Evolutionary conservation across 2,888 invertebrate genomes (phyloP).

Genomic region (Venusia cambrica): DNA sequence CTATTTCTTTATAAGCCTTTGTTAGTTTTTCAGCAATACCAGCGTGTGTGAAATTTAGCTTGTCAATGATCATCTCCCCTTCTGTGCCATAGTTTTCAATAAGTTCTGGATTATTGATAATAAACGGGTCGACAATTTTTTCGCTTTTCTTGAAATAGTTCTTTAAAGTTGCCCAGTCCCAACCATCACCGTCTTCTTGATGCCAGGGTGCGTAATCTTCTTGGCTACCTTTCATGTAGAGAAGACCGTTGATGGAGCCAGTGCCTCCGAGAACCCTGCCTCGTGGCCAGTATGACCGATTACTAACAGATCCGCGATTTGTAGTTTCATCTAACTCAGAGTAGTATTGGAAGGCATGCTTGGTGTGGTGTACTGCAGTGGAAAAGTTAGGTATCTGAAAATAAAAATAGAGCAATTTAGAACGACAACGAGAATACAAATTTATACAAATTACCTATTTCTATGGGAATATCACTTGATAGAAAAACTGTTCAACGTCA

Average conservation of each 20-base stretch:
- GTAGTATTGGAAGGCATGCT: slow-evolving; percentile 57
- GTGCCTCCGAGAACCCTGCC: slow-evolving; percentile 68
- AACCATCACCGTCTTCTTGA: slow-evolving; percentile 51
- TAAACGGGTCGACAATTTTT: slow-evolving; percentile 60
- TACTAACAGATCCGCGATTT: slow-evolving; percentile 45
- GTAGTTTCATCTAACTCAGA: slow-evolving; percentile 55
- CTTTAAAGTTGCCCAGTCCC: slow-evolving; percentile 64
- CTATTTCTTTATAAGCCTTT: slow-evolving; percentile 72
- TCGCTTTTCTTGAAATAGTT: slow-evolving; percentile 68
- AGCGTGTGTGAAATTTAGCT: slow-evolving; percentile 62
- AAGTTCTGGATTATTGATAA: slow-evolving; percentile 56
- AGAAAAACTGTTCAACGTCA: too few species aligned
- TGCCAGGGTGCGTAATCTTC: slow-evolving; percentile 66
- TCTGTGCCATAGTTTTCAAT: slow-evolving; percentile 65
- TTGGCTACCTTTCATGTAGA: slow-evolving; percentile 63
- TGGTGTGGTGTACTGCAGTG: slow-evolving; percentile 48
- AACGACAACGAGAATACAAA: too few species aligned
- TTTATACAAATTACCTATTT: too few species aligned
- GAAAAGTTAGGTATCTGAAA: slow-evolving; percentile 67
- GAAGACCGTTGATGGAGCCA: slow-evolving; percentile 64
- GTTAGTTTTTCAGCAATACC: slow-evolving; percentile 53
- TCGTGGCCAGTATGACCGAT: slow-evolving; percentile 65
- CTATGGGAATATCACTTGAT: too few species aligned
- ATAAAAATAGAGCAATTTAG: too few species aligned
- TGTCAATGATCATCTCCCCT: slow-evolving; percentile 74